Percentiles rank a stretch among this genome's conserved stretches.
Evolutionary conservation across 1,140 invertebrate genomes (phyloP).

Genomic region (Antheraea mylitta): DNA sequence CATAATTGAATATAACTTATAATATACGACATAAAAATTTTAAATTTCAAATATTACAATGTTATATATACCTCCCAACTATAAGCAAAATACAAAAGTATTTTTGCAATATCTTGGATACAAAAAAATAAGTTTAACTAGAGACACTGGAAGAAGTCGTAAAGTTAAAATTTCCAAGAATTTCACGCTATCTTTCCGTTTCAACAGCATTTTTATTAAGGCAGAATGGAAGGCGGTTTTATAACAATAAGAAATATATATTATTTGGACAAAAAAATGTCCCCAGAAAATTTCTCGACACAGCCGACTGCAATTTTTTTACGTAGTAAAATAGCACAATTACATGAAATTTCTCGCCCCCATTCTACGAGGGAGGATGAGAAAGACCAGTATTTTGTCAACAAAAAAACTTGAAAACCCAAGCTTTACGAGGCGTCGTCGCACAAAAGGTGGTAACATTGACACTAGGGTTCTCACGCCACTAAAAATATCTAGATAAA

Average conservation of each 20-base stretch:
- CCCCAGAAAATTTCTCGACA: not conserved
- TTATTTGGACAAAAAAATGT: not conserved
- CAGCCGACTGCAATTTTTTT: not conserved
- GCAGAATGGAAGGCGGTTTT: not conserved
- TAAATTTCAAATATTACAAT: no score
- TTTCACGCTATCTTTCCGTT: not conserved
- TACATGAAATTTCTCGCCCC: conserved; percentile 2
- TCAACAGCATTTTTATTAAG: not conserved
- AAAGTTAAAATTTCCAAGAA: not conserved
- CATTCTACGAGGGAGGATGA: conserved; percentile 1
- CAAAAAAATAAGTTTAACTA: not conserved
- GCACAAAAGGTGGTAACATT: conserved; percentile 1
- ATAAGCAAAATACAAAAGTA: no score
- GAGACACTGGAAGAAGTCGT: not conserved
- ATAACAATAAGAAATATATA: not conserved
- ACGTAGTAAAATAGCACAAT: conserved; percentile 8
- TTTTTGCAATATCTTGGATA: no score
- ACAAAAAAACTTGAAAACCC: conserved; percentile 11
- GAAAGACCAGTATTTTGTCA: conserved; percentile 9
- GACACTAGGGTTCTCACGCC: not conserved
- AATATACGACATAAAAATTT: no score
- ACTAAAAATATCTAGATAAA: not conserved
- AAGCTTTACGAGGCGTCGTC: conserved; percentile 3
- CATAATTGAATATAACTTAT: no score
- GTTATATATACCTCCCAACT: no score